Conservation (phyloP, 2,888 invertebrate species). For the Cosmorhoe ocellata region DNA sequence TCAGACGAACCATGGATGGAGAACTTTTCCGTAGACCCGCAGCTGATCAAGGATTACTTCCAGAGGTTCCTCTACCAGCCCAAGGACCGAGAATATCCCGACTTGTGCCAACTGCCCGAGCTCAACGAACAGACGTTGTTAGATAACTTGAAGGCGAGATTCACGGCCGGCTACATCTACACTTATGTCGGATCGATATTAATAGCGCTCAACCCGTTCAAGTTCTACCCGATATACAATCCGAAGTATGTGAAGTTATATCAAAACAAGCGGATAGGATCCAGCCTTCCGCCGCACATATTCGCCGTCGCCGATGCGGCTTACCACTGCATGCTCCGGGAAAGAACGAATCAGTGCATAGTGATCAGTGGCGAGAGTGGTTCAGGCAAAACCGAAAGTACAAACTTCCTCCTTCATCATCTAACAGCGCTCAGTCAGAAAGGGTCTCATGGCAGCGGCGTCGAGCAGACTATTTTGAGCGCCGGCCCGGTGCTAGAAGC, state of each 20-base stretch:
- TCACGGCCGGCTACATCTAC: constrained; percentile 96
- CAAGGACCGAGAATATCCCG: constrained; percentile 96
- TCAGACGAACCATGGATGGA: constrained; percentile 93
- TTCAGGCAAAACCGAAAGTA: constrained; percentile 98
- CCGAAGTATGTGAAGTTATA: constrained; percentile 98
- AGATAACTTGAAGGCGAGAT: constrained; percentile 94
- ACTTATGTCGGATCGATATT: constrained; percentile 98
- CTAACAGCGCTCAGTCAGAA: constrained; percentile 97
- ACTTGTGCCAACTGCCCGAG: constrained; percentile 97
- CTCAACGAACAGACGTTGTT: constrained; percentile 96
- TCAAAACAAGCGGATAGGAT: constrained; percentile 94
- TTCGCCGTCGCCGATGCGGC: constrained; percentile 98
- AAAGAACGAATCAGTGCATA: constrained; percentile 94
- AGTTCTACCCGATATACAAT: constrained; percentile 98
- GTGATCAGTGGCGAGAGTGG: constrained; percentile 98
- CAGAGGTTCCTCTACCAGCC: constrained; percentile 95
- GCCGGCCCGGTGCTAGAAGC: constrained; percentile 98
- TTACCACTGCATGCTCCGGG: constrained; percentile 96
- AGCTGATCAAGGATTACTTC: constrained; percentile 95
- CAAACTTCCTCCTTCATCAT: constrained; percentile 97
- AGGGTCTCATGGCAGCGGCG: constrained; percentile 96
- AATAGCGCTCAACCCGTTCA: constrained; percentile 96
- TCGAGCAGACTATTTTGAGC: constrained; percentile 97
- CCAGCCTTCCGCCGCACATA: constrained; percentile 97
- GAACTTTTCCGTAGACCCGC: constrained; percentile 94